These are phyloP conservation scores for Microchirus variegatus DNA, from an alignment of 2,797 vertebrate genomes.

Conservation along the genomic window DNA sequence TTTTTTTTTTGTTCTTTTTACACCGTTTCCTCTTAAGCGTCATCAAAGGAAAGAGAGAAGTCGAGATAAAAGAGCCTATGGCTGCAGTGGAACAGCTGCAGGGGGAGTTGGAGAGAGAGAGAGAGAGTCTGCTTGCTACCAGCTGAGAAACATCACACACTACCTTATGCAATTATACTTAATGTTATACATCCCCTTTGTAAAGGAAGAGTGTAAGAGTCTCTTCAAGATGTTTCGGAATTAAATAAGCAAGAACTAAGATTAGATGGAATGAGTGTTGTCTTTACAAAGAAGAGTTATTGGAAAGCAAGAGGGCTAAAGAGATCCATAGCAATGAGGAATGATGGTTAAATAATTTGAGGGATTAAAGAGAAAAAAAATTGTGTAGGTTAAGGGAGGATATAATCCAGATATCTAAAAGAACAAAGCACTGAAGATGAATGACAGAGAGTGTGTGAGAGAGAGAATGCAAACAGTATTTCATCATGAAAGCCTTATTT, in stretches of 20 bases:
- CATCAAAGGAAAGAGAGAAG: conserved; percentile 31
- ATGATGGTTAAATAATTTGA: conserved; percentile 12
- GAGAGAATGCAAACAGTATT: conserved; percentile 52
- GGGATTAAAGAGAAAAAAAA: conserved; percentile 3
- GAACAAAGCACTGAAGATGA: conserved; percentile 37
- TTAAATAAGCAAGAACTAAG: conserved; percentile 23
- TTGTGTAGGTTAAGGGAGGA: conserved; percentile 11
- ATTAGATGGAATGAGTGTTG: conserved; percentile 5
- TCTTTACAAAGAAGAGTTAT: conserved; percentile 23
- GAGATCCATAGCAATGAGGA: conserved; percentile 10
- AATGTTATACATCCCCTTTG: conserved; percentile 16
- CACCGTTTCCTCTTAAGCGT: conserved; percentile 35
- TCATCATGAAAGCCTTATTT: conserved; percentile 67
- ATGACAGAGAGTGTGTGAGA: conserved; percentile 16
- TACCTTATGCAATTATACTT: conserved; percentile 33
- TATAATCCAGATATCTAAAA: conserved; percentile 25
- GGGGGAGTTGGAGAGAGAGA: too few relatives aligned
- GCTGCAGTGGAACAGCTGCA: conserved; percentile 16
- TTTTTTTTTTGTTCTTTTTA: conserved; percentile 30
- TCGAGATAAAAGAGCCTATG: conserved; percentile 34
- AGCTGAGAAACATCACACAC: conserved; percentile 43
- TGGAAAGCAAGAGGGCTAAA: conserved; percentile 29
- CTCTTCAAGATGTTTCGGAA: conserved; percentile 42
- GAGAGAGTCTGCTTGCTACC: conserved; percentile 12
- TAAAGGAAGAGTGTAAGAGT: conserved; percentile 18